These are phyloP conservation scores for Lerista edwardsae DNA, from an alignment of 2,797 vertebrate species.

Conservation along the genomic window DNA sequence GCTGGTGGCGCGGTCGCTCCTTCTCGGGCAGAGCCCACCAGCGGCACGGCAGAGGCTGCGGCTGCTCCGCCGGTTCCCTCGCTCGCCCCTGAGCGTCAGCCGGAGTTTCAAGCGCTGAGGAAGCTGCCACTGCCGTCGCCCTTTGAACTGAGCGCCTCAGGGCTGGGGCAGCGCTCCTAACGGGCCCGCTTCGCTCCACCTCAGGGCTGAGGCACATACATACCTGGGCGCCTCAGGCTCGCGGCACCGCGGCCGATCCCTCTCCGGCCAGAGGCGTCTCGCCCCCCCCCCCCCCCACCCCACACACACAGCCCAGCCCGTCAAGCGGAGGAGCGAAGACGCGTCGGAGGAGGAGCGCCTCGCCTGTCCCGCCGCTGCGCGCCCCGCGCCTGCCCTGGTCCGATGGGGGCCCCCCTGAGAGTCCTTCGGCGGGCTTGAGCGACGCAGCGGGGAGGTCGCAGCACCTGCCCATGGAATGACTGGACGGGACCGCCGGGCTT, in stretches of 20 bases:
- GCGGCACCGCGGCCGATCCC: neutral
- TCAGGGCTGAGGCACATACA: neutral
- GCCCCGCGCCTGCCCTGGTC: conserved; percentile 14
- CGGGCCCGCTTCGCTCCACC: no score
- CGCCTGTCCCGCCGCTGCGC: neutral
- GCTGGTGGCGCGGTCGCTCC: neutral
- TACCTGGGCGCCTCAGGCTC: neutral
- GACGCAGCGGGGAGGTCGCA: neutral
- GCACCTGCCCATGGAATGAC: conserved; percentile 55
- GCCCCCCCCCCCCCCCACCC: neutral
- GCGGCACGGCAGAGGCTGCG: conserved; percentile 4
- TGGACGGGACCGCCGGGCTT: conserved; percentile 23
- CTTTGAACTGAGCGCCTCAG: no score
- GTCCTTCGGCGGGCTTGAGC: conserved; percentile 36
- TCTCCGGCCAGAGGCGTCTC: neutral
- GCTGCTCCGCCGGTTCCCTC: conserved; percentile 32
- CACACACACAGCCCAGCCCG: neutral
- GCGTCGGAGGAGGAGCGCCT: neutral
- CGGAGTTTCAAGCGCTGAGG: neutral
- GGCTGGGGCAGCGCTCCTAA: no score
- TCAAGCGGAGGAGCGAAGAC: neutral
- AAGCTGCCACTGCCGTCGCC: conserved; percentile 1
- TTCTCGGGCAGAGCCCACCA: conserved; percentile 26
- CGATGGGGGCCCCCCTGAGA: conserved; percentile 58
- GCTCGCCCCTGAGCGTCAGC: neutral